Base-by-base conservation (phyloP, 1,140 invertebrate genomes). In the Drosophila tani region DNA sequence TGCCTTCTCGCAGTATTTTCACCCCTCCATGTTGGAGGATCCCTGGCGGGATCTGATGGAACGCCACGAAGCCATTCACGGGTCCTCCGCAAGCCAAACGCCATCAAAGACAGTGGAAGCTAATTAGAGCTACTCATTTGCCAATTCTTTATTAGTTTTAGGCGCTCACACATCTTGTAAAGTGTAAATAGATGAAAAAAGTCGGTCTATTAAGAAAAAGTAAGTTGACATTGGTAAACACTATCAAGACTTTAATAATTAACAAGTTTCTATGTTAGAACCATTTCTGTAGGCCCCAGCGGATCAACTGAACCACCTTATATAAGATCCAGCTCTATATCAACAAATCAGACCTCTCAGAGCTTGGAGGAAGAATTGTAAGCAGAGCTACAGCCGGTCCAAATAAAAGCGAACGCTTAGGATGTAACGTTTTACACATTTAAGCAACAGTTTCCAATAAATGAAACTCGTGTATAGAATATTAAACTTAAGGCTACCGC, bases 1-100 rank as follows among this genome's bases (percentile, higher is more conserved):
- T 21, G 17, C 50, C 4, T 68, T 55, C 14, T 53, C 76, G 0
- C 76, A 81, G 21, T 92, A 91, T 41, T 81, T 80, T 21, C 91
- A 92, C 40, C 77, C 46, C 0, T 91, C 91, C 0, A 92, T 92
- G 91, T 40, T 91, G 7, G 91, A 92, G 56, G 91, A 92, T 69
- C 91, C 91, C 0, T 92, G 91, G 91, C 69, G 55, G 0, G 86
- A 92, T 12, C 50, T 92, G 2, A 76, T 92, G 69, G 73, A 81
- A 27, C 80, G 88, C 2, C 62, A 87, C 32, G 56, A 85, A 51
- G 85, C 82, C 8, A 85, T 91, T n/a, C 59, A 87, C 17, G 75
- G 74, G 6, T 5, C 55, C 6, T 53, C 35, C 32, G 24, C 27
- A 7, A 32, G 17, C 32, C 47, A 38, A 45, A 29, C 71, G 4